phyloP scores from a whole-genome alignment of 2,113 vertebrate species.

The Lichenostomus cassidix region DNA sequence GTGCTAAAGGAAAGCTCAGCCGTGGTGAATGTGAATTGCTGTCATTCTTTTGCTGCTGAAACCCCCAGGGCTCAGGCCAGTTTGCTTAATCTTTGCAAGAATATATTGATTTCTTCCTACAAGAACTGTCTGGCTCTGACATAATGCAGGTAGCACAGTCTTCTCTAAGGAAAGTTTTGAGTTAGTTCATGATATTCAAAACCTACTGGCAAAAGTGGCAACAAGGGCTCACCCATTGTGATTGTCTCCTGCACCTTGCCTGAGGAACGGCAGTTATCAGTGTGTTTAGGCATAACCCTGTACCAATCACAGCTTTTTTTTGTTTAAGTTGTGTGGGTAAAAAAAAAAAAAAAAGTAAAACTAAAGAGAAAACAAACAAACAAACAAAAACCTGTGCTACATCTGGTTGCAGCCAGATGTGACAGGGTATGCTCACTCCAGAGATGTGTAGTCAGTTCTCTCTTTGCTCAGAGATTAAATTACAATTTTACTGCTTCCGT shows the following conservation, averaged over 20 bases:
- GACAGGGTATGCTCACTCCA: neutral
- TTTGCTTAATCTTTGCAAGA: neutral
- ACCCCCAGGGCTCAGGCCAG: neutral
- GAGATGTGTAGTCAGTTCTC: neutral
- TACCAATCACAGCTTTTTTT: neutral
- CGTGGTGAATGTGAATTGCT: neutral
- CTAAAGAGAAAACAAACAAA: neutral
- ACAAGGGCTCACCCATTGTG: neutral
- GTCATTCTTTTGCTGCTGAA: neutral
- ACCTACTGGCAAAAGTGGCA: neutral
- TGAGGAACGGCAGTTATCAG: neutral
- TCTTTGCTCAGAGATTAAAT: neutral
- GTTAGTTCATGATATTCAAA: neutral
- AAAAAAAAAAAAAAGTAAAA: neutral
- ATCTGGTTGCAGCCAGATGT: neutral
- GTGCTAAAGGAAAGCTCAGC: neutral
- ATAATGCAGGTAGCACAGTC: neutral
- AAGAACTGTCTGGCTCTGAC: neutral
- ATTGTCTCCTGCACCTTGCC: neutral
- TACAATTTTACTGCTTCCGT: neutral
- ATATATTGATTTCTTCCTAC: neutral
- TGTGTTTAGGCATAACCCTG: neutral
- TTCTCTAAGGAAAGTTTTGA: neutral
- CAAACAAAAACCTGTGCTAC: neutral
- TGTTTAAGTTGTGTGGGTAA: neutral